phyloP scores from a whole-genome alignment of 2,797 vertebrate species.

The Oreonectes daqikongensis region DNA sequence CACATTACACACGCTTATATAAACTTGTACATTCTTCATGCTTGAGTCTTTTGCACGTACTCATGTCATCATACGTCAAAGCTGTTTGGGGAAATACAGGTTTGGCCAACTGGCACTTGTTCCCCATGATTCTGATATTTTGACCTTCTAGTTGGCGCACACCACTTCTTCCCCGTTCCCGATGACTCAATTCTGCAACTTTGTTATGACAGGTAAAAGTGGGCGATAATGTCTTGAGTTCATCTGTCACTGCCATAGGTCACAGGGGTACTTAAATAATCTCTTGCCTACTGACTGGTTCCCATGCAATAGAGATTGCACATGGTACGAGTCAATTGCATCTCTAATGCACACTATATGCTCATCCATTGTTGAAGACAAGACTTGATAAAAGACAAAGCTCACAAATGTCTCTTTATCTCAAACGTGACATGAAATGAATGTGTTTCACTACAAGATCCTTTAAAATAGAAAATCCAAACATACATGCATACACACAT shows the following conservation, averaged over 20 bases:
- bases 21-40: neutral
- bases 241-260: conserved; percentile 19
- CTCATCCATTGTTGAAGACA: neutral
- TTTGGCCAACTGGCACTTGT: conserved; percentile 16
- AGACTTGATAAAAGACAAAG: neutral
- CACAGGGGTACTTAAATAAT: conserved; percentile 17
- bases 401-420: too few species aligned
- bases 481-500: neutral
- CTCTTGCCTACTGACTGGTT: conserved; percentile 31
- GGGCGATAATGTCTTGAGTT: conserved; percentile 15
- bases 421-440: neutral
- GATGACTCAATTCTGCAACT: conserved; percentile 37
- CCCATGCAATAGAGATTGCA: conserved; percentile 34
- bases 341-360: conserved; percentile 24
- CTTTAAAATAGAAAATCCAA: neutral
- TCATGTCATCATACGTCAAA: neutral
- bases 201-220: conserved; percentile 45
- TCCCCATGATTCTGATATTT: neutral
- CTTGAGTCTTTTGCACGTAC: neutral
- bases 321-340: conserved; percentile 32
- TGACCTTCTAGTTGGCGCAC: conserved; percentile 33
- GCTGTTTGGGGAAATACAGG: conserved; percentile 31
- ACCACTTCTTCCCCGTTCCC: neutral
- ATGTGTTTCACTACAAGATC: neutral
- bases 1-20: neutral